These are phyloP conservation scores for Bruchidius siliquastri DNA, from an alignment of 2,888 invertebrate genomes.

Conservation along the genomic window DNA sequence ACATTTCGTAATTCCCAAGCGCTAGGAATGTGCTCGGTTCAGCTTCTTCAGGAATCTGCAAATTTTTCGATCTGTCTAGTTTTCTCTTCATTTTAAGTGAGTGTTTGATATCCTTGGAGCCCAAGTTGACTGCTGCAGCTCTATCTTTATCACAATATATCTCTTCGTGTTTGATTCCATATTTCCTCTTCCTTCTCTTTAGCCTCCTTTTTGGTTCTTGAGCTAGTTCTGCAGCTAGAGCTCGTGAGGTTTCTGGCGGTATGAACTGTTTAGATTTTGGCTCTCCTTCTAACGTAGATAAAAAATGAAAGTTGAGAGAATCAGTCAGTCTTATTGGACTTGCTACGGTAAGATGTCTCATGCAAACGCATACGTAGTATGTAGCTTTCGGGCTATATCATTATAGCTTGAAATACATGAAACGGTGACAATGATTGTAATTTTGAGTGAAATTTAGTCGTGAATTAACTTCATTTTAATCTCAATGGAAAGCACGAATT, in stretches of 20 bases:
- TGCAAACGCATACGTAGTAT: too few species aligned
- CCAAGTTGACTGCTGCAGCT: constrained; percentile 84
- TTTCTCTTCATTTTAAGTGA: constrained; percentile 75
- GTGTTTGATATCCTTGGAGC: constrained; percentile 82
- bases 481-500: too few species aligned
- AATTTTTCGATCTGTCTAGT: constrained; percentile 66
- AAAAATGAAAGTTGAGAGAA: neutral
- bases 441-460: too few species aligned
- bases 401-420: too few species aligned
- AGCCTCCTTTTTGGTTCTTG: constrained; percentile 34
- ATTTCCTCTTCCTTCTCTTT: constrained; percentile 33
- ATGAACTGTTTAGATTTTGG: constrained; percentile 17
- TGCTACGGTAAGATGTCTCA: too few species aligned
- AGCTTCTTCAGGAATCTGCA: constrained; percentile 74
- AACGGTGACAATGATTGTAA: too few species aligned
- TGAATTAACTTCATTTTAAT: too few species aligned
- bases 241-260: constrained; percentile 25
- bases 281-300: constrained; percentile 3
- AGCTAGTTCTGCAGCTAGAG: constrained; percentile 23
- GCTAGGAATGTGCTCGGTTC: constrained; percentile 73
- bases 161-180: constrained; percentile 55
- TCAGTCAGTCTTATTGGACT: neutral
- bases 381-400: too few species aligned
- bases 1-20: constrained; percentile 71
- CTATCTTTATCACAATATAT: constrained; percentile 87